Base-by-base conservation (phyloP, 2,113 vertebrate species). In the Thomomys bottae region DNA sequence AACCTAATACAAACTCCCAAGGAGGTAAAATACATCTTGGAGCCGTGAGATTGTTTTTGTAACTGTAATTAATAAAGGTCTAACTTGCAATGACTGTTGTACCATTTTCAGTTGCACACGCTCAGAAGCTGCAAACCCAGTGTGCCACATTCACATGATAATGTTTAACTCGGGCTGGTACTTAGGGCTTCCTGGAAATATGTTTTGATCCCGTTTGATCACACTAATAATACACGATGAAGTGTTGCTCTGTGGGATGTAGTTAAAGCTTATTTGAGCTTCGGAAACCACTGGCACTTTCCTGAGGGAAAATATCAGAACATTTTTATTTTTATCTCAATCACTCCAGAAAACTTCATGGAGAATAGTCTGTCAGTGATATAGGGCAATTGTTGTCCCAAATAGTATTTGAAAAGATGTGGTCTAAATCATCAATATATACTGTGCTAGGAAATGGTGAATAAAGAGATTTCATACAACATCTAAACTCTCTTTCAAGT, bases 321-420 rank as follows among this genome's bases (percentile, higher is more conserved):
- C 92, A 75, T 96, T 98, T 97, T 97, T 97, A 97, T 96, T 98
- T 98, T 97, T 98, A 96, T 97, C 95, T 97, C 95, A 94, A 64
- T 98, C 96, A 94, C 92, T 96, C 89, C 87, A 95, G 96, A 97
- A 97, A 95, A 97, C 90, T 97, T 97, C 83, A 88, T 80, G 95
- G 93, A 84, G 89, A 88, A 94, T 73, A 89, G 71, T 91, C 85
- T 93, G 67, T 87, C 87, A 86, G 76, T 5, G 3, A 96, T 96
- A 68, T 2, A 94, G 87, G 84, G 91, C 96, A 96, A 95, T 88
- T 88, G 77, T 92, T 97, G 89, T 92, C 92, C 94, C 93, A 80
- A 82, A 63, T 94, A 89, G 94, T 78, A 42, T 87, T 95, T 90
- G 89, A 83, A 96, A 97, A 85, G 72, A 92, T 18, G 94, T 70